Base-by-base conservation (phyloP, 2,113 vertebrate species). In the Pseudopodoces humilis region DNA sequence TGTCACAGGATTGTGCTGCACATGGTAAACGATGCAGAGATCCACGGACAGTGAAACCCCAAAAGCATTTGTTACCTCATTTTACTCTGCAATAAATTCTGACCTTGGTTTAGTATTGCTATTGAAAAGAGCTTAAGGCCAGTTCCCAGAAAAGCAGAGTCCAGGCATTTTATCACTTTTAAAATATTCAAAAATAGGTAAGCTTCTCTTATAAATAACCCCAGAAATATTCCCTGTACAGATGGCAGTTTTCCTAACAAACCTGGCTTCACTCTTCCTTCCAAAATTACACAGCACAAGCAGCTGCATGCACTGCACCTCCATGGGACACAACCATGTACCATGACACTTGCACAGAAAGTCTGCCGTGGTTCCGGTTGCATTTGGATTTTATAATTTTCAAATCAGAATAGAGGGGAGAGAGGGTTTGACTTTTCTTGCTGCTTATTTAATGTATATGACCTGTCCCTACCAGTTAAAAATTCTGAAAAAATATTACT, bases 311-410 rank as follows among this genome's bases (percentile, higher is more conserved):
- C 5, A 7, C 28, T 50, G 10, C 56, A 55, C 31, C n/a, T 53
- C 33, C n/a, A 10, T 0, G 1, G n/a, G 55, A 55, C 23, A 37
- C 24, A 17, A 25, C 31, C n/a, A 18, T 1, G 0, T 28, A 33
- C 22, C 1, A 1, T 33, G 19, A 11, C 5, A 25, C 4, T 80
- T 44, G 25, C 35, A 27, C 33, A n/a, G 43, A 72, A 91, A 72
- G 11, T 24, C 31, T 27, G 18, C 11, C 10, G 9, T 70, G 7
- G 3, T 69, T 89, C 58, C 49, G n/a, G 37, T 22, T 79, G 10
- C 6, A 13, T 87, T 92, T 72, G 41, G 28, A 72, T 84, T 85
- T 87, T 85, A 22, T 30, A 11, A 49, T 55, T 78, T 86, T 65
- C 22, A 53, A 72, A 70, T 58, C 28, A 67, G 33, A 78, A 76